A percentile compares a stretch with the other conserved stretches of the same genome.
Evolutionary conservation across 37 sponge, comb jelly and placozoan genomes (phyloP).

Genomic region (Aplysina aerophoba): DNA sequence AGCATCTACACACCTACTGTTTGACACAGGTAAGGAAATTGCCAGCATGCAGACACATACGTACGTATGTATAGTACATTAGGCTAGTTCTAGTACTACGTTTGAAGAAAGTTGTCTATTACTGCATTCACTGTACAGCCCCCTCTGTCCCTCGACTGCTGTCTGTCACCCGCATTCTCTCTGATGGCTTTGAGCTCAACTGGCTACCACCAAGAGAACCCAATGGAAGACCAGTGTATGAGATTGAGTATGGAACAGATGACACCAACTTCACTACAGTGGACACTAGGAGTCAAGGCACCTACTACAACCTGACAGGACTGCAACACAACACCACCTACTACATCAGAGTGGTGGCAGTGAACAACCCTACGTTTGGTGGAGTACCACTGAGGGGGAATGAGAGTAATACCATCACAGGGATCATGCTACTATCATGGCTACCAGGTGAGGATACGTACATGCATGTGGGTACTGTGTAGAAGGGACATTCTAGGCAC

Average conservation of each 20-base stretch:
- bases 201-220: conserved; percentile 30
- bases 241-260: conserved; percentile 20
- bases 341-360: conserved; percentile 35
- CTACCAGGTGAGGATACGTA: too few species aligned
- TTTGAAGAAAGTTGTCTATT: too few species aligned
- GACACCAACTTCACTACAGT: conserved; percentile 3
- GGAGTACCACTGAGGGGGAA: neutral
- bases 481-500: too few species aligned
- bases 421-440: too few species aligned
- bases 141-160: neutral
- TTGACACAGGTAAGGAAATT: neutral
- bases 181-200: conserved; percentile 22
- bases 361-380: neutral
- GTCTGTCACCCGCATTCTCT: neutral
- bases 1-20: too few species aligned
- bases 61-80: too few species aligned
- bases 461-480: too few species aligned
- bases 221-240: conserved; percentile 4
- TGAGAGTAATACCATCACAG: too few species aligned
- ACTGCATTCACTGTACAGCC: neutral
- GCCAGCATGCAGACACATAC: too few species aligned
- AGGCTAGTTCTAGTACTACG: too few species aligned
- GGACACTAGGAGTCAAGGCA: conserved; percentile 1
- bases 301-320: conserved; percentile 38
- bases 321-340: conserved; percentile 16